phyloP scores from a whole-genome alignment of 2,113 vertebrate species.

The Cebidichthys violaceus region DNA sequence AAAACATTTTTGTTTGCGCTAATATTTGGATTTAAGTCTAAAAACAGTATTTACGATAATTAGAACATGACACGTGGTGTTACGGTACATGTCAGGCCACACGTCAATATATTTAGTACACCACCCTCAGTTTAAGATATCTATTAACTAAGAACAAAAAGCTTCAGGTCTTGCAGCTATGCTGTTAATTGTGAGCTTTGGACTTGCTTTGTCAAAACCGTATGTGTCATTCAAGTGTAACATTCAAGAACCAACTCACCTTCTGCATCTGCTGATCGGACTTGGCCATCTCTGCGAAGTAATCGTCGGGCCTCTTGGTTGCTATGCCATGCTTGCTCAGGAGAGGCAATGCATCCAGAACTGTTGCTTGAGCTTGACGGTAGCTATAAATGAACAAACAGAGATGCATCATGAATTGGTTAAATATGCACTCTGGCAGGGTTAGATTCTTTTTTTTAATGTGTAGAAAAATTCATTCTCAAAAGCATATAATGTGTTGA shows the following conservation, averaged over 20 bases:
- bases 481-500: neutral
- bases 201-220: neutral
- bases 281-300: constrained; percentile 99
- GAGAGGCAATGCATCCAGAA: constrained; percentile 89
- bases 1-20: neutral
- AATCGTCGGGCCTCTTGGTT: constrained; percentile 93
- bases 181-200: neutral
- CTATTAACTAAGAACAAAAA: neutral
- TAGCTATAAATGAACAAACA: constrained; percentile 83
- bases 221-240: too few relatives aligned
- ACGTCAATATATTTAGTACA: neutral
- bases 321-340: constrained; percentile 85
- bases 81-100: neutral
- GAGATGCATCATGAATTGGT: neutral
- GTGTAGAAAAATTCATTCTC: neutral
- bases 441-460: neutral
- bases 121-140: neutral
- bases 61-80: neutral
- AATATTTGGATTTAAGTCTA: neutral
- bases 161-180: neutral
- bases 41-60: neutral
- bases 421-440: too few relatives aligned
- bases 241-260: constrained; percentile 76
- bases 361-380: constrained; percentile 92
- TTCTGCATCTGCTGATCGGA: constrained; percentile 99